Evolutionary conservation across 64 coral and sea anemone species (phyloP).

Genomic region (Stylophora pistillata): DNA sequence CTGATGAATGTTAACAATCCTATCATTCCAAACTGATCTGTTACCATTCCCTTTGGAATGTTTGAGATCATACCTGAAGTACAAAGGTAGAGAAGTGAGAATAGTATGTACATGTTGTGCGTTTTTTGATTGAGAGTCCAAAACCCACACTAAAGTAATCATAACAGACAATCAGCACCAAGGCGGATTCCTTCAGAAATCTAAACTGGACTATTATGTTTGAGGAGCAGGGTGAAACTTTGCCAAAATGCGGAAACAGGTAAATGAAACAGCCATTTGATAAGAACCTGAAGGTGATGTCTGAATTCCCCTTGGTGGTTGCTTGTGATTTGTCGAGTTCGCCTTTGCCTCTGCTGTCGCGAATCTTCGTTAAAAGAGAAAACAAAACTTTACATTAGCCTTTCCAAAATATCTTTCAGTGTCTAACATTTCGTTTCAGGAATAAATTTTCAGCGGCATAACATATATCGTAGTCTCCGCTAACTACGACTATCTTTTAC

Average conservation of each 20-base stretch:
- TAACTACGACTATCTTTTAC: too few species aligned
- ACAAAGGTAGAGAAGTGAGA: not conserved
- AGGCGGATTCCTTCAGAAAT: too few species aligned
- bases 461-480: too few species aligned
- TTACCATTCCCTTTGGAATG: slow-evolving; percentile 99
- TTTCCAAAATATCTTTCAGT: not conserved
- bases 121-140: too few species aligned
- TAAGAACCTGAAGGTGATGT: slow-evolving; percentile 80
- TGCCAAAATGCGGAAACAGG: too few species aligned
- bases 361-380: slow-evolving; percentile 20
- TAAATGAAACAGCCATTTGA: not conserved
- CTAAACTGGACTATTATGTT: too few species aligned
- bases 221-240: too few species aligned
- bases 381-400: not conserved
- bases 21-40: slow-evolving; percentile 99
- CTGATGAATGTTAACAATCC: slow-evolving; percentile 96
- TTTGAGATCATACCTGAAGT: slow-evolving; percentile 91
- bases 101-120: not conserved
- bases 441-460: too few species aligned
- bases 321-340: slow-evolving; percentile 59
- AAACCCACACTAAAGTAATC: too few species aligned
- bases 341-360: slow-evolving; percentile 47
- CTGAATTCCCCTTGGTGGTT: slow-evolving; percentile 88
- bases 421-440: too few species aligned
- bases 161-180: too few species aligned